Base-by-base conservation (phyloP, 2,797 vertebrate species). In the Balearica regulorum region DNA sequence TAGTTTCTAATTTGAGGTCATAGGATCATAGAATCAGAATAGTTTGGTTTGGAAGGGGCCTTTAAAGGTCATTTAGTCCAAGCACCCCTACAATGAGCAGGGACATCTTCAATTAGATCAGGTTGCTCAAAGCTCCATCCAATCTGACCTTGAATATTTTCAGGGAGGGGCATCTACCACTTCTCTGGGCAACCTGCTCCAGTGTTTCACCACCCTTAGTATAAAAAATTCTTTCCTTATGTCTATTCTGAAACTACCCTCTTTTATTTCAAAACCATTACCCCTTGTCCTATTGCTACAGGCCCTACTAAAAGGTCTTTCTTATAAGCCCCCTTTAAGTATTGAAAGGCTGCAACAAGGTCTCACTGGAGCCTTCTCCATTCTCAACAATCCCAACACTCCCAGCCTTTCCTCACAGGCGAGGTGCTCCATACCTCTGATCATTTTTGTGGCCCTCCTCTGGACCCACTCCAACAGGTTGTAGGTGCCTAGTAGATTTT, bases 21-120 rank as follows among this genome's bases (percentile, higher is more conserved):
- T 18, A 0, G 0, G 35, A 39, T 48, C 18, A 58, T 6, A 51
- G 49, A 51, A 53, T 53, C 26, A n/a, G n/a, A 26, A 69, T 16
- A 4, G 4, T 64, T 90, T 43, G 22, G 1, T 4, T 61, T 70
- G 15, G 13, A 85, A 72, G 11, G 6, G 5, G 22, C 4, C 10
- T 65, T 43, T 48, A 65, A 46, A 76, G 5, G 0, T 29, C 28
- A 19, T 43, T n/a, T 51, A 48, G 31, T 25, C 17, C 21, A 71
- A 51, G 28, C 0, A 0, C 4, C 4, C 8, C 10, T 55, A 11
- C 8, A n/a, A 5, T 16, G 0, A 21, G 7, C 44, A 79, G 35
- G 20, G 10, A 24, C 9, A 24, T 13, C 33, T 73, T 43, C 11
- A 60, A 16, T 1, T 5, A 29, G 10, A 31, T 54, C 26, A 37